These are phyloP conservation scores for Dorcus hopei DNA, from an alignment of 2,888 invertebrate genomes.

Conservation along the genomic window DNA sequence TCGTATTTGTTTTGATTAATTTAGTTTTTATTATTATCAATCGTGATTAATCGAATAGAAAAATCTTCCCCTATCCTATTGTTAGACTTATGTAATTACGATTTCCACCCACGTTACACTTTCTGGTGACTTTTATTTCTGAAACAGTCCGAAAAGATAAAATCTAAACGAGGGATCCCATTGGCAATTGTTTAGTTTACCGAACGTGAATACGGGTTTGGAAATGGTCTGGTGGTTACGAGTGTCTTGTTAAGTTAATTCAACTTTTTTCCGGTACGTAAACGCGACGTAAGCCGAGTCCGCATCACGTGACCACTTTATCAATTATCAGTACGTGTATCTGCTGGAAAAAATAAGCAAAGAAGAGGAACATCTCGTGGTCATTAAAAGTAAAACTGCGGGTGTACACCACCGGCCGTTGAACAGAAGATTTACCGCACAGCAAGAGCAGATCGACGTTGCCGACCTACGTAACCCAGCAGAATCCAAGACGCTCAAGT, in stretches of 20 bases:
- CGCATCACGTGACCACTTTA: neutral
- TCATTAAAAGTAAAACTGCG: constrained; percentile 4
- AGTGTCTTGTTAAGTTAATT: constrained; percentile 2
- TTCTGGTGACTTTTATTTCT: no score
- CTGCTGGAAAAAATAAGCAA: no score
- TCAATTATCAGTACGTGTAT: neutral
- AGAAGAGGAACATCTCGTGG: neutral
- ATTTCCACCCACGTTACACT: no score
- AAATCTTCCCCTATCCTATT: no score
- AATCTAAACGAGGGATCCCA: neutral
- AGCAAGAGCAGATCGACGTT: neutral
- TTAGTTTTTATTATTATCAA: no score
- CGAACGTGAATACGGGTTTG: neutral
- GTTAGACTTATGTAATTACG: no score
- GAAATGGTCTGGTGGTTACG: neutral
- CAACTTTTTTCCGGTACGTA: neutral
- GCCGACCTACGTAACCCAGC: constrained; percentile 7
- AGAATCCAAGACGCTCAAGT: constrained; percentile 8
- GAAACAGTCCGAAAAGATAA: neutral
- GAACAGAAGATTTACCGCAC: neutral
- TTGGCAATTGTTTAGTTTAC: neutral
- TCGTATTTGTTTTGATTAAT: no score
- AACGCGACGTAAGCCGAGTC: neutral
- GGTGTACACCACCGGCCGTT: neutral
- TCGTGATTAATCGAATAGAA: no score